A percentile compares a stretch with the other conserved stretches of the same genome.
Conservation (phyloP, 2,113 vertebrate genomes). For the Connochaetes taurinus region DNA sequence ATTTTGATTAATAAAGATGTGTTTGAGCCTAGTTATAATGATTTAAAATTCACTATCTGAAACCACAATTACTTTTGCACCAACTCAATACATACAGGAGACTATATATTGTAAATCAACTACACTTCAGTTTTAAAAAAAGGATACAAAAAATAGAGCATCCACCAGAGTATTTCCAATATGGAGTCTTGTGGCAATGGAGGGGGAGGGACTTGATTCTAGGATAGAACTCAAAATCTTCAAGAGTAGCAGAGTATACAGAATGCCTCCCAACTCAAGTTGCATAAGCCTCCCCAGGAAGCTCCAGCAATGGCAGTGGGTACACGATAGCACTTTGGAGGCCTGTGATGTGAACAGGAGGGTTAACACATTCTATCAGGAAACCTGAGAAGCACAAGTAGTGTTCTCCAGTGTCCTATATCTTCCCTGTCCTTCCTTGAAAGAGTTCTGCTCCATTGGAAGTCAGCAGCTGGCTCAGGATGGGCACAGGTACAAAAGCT, state of each 20-base stretch:
- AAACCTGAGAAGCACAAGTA: background rate
- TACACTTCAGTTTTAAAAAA: background rate
- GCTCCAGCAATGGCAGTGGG: background rate
- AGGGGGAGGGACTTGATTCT: background rate
- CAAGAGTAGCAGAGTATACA: background rate
- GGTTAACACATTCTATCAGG: background rate
- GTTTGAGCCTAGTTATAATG: background rate
- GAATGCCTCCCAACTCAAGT: background rate
- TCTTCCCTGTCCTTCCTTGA: background rate
- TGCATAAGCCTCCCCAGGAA: background rate
- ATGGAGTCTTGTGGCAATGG: background rate
- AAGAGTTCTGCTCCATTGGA: background rate
- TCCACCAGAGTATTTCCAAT: background rate
- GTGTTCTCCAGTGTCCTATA: background rate
- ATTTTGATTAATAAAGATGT: background rate
- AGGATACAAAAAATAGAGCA: background rate
- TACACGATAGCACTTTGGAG: background rate
- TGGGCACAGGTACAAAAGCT: background rate
- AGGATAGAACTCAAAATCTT: background rate
- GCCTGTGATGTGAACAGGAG: background rate
- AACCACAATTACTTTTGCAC: background rate
- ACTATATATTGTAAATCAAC: background rate
- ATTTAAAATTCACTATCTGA: background rate
- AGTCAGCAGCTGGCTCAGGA: background rate
- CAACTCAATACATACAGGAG: background rate